phyloP scores from a whole-genome alignment of 2,113 vertebrate species.

The Brienomyrus longianalis region DNA sequence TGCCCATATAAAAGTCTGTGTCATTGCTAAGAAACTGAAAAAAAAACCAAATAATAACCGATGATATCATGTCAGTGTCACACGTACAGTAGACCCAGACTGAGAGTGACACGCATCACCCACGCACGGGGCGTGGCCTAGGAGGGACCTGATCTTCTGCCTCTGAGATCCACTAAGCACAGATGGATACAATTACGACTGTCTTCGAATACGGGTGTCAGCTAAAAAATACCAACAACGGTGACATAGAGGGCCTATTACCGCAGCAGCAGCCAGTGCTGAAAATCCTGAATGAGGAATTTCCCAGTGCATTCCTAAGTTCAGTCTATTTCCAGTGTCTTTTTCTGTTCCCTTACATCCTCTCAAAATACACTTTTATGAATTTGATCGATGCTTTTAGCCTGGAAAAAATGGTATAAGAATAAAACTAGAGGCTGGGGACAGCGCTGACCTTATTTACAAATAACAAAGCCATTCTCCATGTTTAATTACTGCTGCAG shows the following conservation, averaged over 20 bases:
- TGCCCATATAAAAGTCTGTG: not conserved
- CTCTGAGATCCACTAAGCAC: not conserved
- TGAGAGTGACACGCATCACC: not conserved
- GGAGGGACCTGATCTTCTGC: not conserved
- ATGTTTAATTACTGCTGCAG: not conserved
- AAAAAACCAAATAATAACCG: not conserved
- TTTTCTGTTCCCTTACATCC: not conserved
- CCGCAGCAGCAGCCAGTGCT: not conserved
- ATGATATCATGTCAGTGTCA: not conserved
- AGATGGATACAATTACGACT: not conserved
- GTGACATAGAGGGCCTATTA: not conserved
- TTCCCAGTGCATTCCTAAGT: not conserved
- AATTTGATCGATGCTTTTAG: not conserved
- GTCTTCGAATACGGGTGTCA: not conserved
- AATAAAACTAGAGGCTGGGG: not conserved
- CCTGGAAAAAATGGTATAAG: not conserved
- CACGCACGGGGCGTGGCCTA: too few relatives aligned
- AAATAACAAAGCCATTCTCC: constrained; percentile 1
- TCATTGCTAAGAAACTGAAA: not conserved
- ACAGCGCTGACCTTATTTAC: not conserved
- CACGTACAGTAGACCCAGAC: not conserved
- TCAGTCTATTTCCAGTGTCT: not conserved
- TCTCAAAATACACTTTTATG: not conserved
- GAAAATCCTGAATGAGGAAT: not conserved
- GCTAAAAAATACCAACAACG: not conserved